phyloP scores from a whole-genome alignment of 2,888 invertebrate genomes.

The Pristionchus mayeri region DNA sequence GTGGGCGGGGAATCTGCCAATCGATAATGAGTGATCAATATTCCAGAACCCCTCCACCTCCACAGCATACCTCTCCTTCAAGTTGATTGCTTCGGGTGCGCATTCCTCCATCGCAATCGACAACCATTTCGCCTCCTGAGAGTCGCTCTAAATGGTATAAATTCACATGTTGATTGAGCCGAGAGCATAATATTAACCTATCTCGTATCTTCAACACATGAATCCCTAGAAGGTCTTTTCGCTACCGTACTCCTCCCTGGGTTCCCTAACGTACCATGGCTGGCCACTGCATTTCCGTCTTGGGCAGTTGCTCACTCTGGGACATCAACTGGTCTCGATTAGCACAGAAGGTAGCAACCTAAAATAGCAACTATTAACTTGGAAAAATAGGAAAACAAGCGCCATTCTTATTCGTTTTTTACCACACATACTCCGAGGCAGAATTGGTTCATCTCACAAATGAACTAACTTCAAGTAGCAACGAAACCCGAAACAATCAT shows the following conservation, averaged over 20 bases:
- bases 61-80: not conserved
- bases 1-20: conserved; percentile 57
- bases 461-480: no score
- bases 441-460: not conserved
- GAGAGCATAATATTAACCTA: no score
- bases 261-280: conserved; percentile 27
- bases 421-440: not conserved
- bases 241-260: not conserved
- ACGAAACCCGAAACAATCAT: no score
- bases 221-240: no score
- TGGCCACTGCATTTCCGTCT: conserved; percentile 50
- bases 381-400: not conserved
- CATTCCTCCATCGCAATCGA: conserved; percentile 57
- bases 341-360: conserved; percentile 27
- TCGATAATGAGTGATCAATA: not conserved
- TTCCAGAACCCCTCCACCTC: not conserved
- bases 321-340: conserved; percentile 1
- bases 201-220: no score
- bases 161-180: no score
- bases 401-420: not conserved
- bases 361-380: not conserved
- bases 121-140: conserved; percentile 58
- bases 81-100: conserved; percentile 49
- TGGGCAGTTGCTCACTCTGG: conserved; percentile 7
- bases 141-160: conserved; percentile 53